Evolutionary conservation across 2,113 vertebrate species (phyloP).

Genomic region (Crotalus horridus): DNA sequence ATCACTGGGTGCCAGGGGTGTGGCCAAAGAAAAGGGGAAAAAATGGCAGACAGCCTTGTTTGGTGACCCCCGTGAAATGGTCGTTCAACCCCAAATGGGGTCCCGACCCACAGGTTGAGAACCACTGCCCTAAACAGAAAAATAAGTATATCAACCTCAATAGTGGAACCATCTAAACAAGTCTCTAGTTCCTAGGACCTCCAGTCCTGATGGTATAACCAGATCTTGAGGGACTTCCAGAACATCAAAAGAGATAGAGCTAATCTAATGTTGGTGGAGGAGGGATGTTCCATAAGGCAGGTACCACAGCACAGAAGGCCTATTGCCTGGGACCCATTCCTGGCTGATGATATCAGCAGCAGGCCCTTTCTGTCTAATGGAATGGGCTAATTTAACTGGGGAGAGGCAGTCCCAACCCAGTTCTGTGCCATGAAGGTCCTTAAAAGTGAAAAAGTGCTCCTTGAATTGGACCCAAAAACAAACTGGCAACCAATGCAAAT

Average conservation of each 20-base stretch:
- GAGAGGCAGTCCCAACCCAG: background rate
- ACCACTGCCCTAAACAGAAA: background rate
- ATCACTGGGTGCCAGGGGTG: too few relatives aligned
- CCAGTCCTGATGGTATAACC: background rate
- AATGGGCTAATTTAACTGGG: background rate
- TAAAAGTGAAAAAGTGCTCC: background rate
- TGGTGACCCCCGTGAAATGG: too few relatives aligned
- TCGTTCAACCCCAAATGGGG: too few relatives aligned
- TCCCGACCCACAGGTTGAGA: too few relatives aligned
- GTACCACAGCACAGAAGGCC: background rate
- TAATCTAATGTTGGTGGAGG: background rate
- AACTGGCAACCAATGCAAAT: background rate
- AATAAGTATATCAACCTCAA: background rate
- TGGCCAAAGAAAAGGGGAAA: too few relatives aligned
- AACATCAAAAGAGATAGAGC: background rate
- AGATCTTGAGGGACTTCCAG: background rate
- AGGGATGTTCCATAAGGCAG: background rate
- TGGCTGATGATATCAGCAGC: background rate
- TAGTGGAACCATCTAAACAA: background rate
- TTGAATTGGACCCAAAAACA: background rate
- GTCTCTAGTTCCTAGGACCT: background rate
- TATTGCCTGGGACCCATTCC: background rate
- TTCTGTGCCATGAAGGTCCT: background rate
- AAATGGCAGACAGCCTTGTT: too few relatives aligned
- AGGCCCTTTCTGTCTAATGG: background rate